Base-by-base conservation (phyloP, 2,888 invertebrate species). In the Liopterus haemorrhoidalis region DNA sequence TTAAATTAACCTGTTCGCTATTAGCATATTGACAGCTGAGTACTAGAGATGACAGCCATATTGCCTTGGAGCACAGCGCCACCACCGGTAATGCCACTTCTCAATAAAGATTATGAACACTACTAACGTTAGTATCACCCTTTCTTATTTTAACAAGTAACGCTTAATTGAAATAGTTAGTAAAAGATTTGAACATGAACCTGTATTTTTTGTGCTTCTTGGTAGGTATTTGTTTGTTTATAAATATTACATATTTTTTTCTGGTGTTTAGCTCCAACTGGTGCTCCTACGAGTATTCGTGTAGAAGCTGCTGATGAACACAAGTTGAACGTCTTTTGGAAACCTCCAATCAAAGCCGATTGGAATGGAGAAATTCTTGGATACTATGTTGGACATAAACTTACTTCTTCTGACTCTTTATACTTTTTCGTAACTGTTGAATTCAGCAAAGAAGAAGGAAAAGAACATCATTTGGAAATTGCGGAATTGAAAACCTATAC, bases 341-440 rank as follows among this genome's bases (percentile, higher is more conserved):
- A 91, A 68, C 89, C 91, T 57, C 92, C 92, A 58, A 76, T 82
- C 63, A 80, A 85, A 22, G 82, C 88, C 51, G 86, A 91, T 65
- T 92, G 91, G 91, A 92, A 93, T 60, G 92, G 92, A 37, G 91
- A 91, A 69, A 88, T 93, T 62, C 76, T 75, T 63, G 91, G 91
- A 49, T 92, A 92, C 64, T 91, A 91, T 63, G 89, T 92, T 52
- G 91, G 92, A 48, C 89, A 90, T 68, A 85, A 88, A 72, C 74
- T 88, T 44, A 82, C 86, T 0, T 84, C 84, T 47, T 81, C 82
- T 55, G 89, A 90, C 62, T 87, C 88, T 51, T 88, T 89, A 0
- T 92, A 84, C 66, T 79, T 91, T 43, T 92, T 88, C 60, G 91
- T 92, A 70, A 91, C 91, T 38, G 89, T 92, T 4, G 91, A 91